Conservation (phyloP, 2,888 invertebrate genomes). For the Lepas anatifera region DNA sequence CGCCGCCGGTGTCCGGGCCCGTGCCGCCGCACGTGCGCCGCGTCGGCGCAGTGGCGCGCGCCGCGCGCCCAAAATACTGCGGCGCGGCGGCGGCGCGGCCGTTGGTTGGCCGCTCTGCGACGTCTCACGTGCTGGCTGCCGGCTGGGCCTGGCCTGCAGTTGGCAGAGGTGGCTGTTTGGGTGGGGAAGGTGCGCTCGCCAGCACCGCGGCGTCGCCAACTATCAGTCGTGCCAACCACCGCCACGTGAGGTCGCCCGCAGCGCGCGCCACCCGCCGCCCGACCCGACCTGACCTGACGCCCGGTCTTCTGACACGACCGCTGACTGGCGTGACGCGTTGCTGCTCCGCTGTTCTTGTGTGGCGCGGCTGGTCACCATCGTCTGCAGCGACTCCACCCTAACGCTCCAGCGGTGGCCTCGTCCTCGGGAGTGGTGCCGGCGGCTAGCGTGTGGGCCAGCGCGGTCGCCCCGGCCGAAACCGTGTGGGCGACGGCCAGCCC, state of each 20-base stretch:
- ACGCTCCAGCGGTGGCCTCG: too few relatives aligned
- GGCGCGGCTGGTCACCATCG: too few relatives aligned
- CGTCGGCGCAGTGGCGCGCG: not conserved
- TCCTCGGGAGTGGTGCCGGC: too few relatives aligned
- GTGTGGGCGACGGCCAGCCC: too few relatives aligned
- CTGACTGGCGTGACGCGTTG: too few relatives aligned
- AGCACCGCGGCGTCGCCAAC: not conserved
- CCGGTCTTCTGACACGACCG: too few relatives aligned
- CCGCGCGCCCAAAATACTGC: not conserved
- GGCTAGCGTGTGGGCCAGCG: too few relatives aligned
- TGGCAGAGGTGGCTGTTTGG: constrained; percentile 4
- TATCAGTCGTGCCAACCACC: constrained; percentile 1
- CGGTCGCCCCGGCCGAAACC: too few relatives aligned
- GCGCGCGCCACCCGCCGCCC: not conserved
- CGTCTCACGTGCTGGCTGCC: not conserved
- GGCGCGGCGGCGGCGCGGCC: not conserved
- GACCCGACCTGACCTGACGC: not conserved
- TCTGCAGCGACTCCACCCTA: too few relatives aligned
- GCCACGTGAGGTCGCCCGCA: constrained; percentile 2
- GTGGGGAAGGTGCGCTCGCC: not conserved
- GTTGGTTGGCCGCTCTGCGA: not conserved
- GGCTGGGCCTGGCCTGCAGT: not conserved
- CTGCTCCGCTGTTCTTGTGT: too few relatives aligned
- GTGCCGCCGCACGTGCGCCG: constrained; percentile 1
- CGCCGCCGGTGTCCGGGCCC: not conserved